Percentiles rank a stretch among this genome's conserved stretches.
phyloP scores from a whole-genome alignment of 2,888 invertebrate genomes.

The Philaethria dido region DNA sequence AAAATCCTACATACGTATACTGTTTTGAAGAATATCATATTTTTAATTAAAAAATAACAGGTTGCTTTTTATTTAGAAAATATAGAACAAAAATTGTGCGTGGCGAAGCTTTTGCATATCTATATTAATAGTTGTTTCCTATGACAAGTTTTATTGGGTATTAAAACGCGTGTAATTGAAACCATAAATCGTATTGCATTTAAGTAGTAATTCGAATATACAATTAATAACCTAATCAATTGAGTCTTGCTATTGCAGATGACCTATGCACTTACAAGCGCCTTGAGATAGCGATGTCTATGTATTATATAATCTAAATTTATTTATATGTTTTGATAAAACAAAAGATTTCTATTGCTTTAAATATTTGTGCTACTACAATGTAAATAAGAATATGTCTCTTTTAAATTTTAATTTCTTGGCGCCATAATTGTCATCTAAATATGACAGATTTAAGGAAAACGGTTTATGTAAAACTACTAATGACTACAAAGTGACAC shows the following conservation, averaged over 20 bases:
- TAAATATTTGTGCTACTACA: no score
- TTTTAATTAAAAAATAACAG: background rate
- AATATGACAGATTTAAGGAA: no score
- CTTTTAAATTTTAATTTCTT: background rate
- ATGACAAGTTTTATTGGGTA: conserved; percentile 24
- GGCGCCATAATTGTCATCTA: no score
- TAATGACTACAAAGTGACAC: no score
- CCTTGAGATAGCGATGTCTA: conserved; percentile 44
- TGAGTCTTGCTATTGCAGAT: conserved; percentile 63
- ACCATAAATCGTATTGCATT: conserved; percentile 55
- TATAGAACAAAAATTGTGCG: background rate
- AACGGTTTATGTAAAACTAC: no score
- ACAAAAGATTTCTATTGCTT: conserved; percentile 12
- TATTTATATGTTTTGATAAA: conserved; percentile 18
- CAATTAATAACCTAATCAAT: conserved; percentile 71
- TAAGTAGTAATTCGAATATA: conserved; percentile 50
- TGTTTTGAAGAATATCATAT: background rate
- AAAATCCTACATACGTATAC: no score
- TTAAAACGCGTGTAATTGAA: conserved; percentile 51
- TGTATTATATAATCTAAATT: conserved; percentile 41
- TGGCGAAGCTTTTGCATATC: no score
- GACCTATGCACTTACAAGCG: conserved; percentile 59
- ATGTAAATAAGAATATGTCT: no score
- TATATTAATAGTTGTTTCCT: background rate
- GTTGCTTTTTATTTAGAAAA: background rate